Percentiles rank a stretch among this genome's conserved stretches.
phyloP scores from a whole-genome alignment of 64 coral and sea anemone genomes.

The Acropora yongei region DNA sequence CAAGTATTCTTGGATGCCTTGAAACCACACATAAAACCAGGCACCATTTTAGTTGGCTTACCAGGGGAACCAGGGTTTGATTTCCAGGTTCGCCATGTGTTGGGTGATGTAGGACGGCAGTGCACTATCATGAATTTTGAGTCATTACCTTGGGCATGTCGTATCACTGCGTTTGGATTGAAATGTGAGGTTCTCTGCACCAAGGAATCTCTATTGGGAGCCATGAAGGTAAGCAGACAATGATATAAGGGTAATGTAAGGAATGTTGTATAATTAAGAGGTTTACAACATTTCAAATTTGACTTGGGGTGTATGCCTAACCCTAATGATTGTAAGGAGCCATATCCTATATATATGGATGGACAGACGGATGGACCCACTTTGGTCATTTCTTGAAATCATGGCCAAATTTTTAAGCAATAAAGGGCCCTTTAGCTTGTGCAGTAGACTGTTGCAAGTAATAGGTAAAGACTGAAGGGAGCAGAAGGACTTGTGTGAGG shows the following conservation, averaged over 20 bases:
- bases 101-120: conserved; percentile 7
- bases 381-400: too few relatives aligned
- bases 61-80: conserved; percentile 47
- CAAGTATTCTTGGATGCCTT: conserved; percentile 16
- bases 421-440: too few relatives aligned
- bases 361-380: too few relatives aligned
- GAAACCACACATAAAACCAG: conserved; percentile 19
- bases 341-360: too few relatives aligned
- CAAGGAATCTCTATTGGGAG: conserved; percentile 50
- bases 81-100: conserved; percentile 9
- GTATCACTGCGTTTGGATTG: conserved; percentile 55
- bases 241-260: background rate
- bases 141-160: conserved; percentile 51
- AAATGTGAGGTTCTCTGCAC: conserved; percentile 46
- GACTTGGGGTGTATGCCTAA: too few relatives aligned
- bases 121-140: conserved; percentile 29
- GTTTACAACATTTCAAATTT: too few relatives aligned
- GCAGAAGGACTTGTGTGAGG: too few relatives aligned
- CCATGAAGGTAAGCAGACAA: conserved; percentile 16
- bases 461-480: too few relatives aligned
- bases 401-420: too few relatives aligned
- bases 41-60: conserved; percentile 12
- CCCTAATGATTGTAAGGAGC: too few relatives aligned
- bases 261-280: too few relatives aligned
- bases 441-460: too few relatives aligned